Percentiles rank a stretch among this genome's conserved stretches.
phyloP scores from a whole-genome alignment of 1,140 invertebrate species.

The Babylonia areolata region DNA sequence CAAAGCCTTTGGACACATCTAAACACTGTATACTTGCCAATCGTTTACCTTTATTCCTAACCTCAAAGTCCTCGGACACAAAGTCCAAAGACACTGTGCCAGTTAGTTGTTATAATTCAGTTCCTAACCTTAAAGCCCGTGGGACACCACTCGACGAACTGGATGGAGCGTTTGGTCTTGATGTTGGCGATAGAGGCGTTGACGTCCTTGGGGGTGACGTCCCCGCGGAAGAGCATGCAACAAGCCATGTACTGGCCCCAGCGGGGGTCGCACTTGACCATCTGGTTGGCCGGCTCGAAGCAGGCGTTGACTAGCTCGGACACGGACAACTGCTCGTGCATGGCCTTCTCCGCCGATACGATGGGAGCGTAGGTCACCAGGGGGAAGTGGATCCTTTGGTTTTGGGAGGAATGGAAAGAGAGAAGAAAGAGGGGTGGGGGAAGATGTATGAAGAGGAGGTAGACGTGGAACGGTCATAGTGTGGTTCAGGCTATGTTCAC shows the following conservation, averaged over 20 bases:
- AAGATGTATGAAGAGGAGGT: background rate
- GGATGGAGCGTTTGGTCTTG: constrained; percentile 87
- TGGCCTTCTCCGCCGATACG: constrained; percentile 90
- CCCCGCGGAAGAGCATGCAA: constrained; percentile 67
- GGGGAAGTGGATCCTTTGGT: constrained; percentile 20
- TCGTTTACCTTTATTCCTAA: too few species aligned
- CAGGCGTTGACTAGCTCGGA: constrained; percentile 82
- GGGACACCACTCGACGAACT: constrained; percentile 94
- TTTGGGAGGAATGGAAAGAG: background rate
- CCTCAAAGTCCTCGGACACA: too few species aligned
- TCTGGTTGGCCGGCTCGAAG: constrained; percentile 91
- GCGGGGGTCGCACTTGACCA: constrained; percentile 95
- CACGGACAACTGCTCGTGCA: constrained; percentile 86
- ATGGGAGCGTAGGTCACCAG: constrained; percentile 79
- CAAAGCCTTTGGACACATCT: too few species aligned
- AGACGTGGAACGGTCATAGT: background rate
- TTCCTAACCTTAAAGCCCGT: constrained; percentile 80
- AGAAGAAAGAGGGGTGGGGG: background rate
- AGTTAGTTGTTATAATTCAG: too few species aligned
- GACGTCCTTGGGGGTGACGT: constrained; percentile 82
- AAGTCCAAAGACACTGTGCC: background rate
- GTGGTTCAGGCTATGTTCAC: too few species aligned
- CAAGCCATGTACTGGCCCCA: constrained; percentile 86
- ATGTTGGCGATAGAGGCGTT: constrained; percentile 89
- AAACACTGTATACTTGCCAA: background rate